phyloP scores from a whole-genome alignment of 2,888 invertebrate species.

The Acanthoscelides obtectus region DNA sequence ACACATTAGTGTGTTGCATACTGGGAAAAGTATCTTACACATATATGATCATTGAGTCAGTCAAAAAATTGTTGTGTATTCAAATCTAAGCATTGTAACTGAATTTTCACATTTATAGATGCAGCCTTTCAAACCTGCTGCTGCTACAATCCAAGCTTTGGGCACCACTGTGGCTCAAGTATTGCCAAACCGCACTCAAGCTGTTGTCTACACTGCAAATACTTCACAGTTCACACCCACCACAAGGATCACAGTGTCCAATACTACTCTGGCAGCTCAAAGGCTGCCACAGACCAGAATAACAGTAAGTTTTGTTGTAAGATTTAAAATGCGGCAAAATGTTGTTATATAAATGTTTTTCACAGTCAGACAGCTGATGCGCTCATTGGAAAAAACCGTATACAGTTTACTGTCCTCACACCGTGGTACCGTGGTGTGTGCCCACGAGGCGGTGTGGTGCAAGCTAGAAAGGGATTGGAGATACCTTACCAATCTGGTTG shows the following conservation, averaged over 20 bases:
- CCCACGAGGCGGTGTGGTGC: too few species aligned
- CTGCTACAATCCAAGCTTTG: constrained; percentile 39
- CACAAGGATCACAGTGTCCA: constrained; percentile 41
- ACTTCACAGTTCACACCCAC: constrained; percentile 36
- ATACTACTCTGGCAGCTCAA: constrained; percentile 30
- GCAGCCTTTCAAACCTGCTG: constrained; percentile 40
- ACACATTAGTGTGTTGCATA: too few species aligned
- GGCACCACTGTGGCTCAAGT: constrained; percentile 45
- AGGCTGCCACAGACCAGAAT: constrained; percentile 31
- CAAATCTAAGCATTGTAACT: neutral
- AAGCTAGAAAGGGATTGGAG: too few species aligned
- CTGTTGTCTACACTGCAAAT: constrained; percentile 42
- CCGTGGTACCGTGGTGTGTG: too few species aligned
- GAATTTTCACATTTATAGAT: constrained; percentile 20
- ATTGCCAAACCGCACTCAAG: constrained; percentile 43
- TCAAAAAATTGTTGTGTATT: constrained; percentile 4
- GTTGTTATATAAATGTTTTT: too few species aligned
- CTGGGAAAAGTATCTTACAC: too few species aligned
- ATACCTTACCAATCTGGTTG: too few species aligned
- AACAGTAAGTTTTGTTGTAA: constrained; percentile 31
- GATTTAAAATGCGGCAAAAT: too few species aligned
- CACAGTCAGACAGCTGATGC: too few species aligned
- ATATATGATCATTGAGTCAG: too few species aligned
- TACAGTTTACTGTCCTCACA: too few species aligned
- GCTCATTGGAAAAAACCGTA: too few species aligned